phyloP scores from a whole-genome alignment of 2,113 vertebrate species.

The Hemicordylus capensis region DNA sequence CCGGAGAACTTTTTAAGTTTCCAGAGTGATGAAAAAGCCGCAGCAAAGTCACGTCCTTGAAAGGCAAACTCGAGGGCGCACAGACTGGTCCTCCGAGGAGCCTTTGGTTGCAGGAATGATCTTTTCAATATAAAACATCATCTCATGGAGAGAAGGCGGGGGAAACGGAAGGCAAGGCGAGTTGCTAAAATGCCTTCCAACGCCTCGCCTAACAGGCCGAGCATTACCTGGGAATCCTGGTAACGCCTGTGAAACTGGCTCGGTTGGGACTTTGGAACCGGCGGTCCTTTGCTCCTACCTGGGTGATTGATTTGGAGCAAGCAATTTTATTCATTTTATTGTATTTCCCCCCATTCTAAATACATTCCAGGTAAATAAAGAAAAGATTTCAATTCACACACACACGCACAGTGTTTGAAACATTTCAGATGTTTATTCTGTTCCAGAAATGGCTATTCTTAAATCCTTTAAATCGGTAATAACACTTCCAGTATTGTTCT shows the following conservation, averaged over 20 bases:
- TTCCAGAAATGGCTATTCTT: background rate
- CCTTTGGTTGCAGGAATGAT: background rate
- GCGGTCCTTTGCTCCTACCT: fast-evolving
- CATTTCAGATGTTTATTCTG: too few relatives aligned
- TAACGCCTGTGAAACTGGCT: background rate
- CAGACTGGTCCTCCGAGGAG: background rate
- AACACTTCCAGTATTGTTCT: background rate
- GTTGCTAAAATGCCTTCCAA: background rate
- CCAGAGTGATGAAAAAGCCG: background rate
- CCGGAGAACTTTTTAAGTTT: background rate
- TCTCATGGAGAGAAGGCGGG: background rate
- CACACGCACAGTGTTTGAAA: background rate
- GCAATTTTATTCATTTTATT: too few relatives aligned
- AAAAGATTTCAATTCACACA: background rate
- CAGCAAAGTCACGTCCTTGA: fast-evolving
- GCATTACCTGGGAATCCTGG: background rate
- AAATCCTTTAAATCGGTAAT: background rate
- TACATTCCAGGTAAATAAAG: too few relatives aligned
- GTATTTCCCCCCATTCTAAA: too few relatives aligned
- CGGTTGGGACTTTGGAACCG: background rate
- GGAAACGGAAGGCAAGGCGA: background rate
- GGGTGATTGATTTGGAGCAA: background rate
- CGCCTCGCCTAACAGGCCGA: background rate
- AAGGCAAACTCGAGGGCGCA: background rate
- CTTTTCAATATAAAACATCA: background rate